Evolutionary conservation across 2,113 vertebrate genomes (phyloP), one percentile per base, ranked within the genome.

Genomic region (Suricata suricatta): DNA sequence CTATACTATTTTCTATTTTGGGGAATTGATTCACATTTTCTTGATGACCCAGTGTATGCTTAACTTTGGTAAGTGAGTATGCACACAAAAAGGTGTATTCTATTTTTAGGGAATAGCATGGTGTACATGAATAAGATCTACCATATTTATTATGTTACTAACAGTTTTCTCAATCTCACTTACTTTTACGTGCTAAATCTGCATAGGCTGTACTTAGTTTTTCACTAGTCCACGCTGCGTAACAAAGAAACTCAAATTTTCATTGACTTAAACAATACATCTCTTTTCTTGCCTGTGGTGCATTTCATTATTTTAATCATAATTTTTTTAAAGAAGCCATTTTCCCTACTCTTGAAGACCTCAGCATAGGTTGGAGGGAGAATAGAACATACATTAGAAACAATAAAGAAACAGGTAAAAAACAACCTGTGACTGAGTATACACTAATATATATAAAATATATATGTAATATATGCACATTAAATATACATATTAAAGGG

Each of bases 241-340:
- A 38, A 57, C 31, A 71, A 31, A 85, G n/a, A 87, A 80, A 38
- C 33, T 81, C 38, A 66, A 82, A 91, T 29, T 87, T 16, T 54
- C 54, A 12, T 82, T 74, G 35, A 13, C 4, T 74, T 68, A 44
- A 38, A 64, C 29, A 74, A 8, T 10, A 44, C 25, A 35, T 66
- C 38, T 60, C 63, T 25, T 41, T 74, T 50, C 74, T 81, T 87
- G 19, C 27, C 87, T 27, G 33, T 23, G 23, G 6, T 50, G 7
- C 66, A 7, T 91, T 66, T 88, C 41, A 57, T 88, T 88, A 71
- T 72, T 44, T 52, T 96, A 44, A 94, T 88, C 27, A 92, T 72
- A 50, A 77, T 47, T 10, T 14, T 77, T 47, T 72, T 47, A 47
- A 77, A 84, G 23, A 64, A 77, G 15, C 63, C 29, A 41, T 88